phyloP scores from a whole-genome alignment of 2,797 vertebrate genomes.

The Esox lucius region DNA sequence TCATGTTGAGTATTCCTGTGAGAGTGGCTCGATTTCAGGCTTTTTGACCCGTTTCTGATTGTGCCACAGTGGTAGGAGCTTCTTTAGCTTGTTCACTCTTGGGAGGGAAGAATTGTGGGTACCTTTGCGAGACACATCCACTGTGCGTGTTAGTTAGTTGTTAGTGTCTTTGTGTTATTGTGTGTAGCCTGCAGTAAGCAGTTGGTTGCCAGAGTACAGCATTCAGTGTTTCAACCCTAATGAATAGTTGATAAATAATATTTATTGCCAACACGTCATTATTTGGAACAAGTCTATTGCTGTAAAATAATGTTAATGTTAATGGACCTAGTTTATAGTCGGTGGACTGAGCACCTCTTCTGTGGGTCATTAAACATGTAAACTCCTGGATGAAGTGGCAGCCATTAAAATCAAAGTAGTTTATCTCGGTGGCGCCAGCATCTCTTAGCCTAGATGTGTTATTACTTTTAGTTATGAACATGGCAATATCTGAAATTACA shows the following conservation, averaged over 20 bases:
- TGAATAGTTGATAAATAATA: background rate
- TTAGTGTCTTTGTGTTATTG: too few relatives aligned
- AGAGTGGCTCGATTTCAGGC: background rate
- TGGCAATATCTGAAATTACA: background rate
- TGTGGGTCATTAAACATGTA: constrained; percentile 48
- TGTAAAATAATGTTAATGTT: constrained; percentile 38
- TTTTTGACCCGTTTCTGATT: background rate
- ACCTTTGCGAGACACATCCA: too few relatives aligned
- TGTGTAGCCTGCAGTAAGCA: too few relatives aligned
- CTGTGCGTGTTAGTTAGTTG: too few relatives aligned
- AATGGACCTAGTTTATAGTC: constrained; percentile 51
- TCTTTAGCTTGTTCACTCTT: background rate
- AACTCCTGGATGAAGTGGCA: constrained; percentile 46
- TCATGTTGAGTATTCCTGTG: background rate
- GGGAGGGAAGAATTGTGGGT: too few relatives aligned
- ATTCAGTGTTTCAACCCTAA: background rate
- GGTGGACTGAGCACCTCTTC: constrained; percentile 40
- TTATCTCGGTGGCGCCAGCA: background rate
- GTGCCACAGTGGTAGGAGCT: background rate
- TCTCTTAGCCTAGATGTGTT: constrained; percentile 36
- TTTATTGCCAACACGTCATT: constrained; percentile 32
- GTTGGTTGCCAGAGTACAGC: too few relatives aligned
- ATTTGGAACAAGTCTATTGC: constrained; percentile 17
- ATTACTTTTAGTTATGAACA: constrained; percentile 21
- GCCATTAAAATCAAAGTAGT: background rate